phyloP scores from a whole-genome alignment of 2,113 vertebrate genomes.

The Microcebus murinus region DNA sequence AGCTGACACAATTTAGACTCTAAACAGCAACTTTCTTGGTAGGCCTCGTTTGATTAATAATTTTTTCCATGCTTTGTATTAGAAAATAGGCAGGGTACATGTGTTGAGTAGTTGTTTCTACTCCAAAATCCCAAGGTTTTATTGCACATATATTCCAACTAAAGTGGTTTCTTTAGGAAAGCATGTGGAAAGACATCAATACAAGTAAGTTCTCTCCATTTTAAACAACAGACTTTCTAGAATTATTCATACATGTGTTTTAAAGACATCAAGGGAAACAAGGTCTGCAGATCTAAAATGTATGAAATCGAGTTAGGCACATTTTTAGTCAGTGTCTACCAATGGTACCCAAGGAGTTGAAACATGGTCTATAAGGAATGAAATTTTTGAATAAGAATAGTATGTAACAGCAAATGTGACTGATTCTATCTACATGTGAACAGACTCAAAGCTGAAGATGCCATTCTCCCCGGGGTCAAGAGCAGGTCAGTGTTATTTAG shows the following conservation, averaged over 20 bases:
- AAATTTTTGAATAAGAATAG: neutral
- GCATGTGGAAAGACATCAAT: neutral
- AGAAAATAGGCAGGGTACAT: neutral
- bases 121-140: neutral
- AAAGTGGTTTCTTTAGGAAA: neutral
- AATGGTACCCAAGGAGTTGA: neutral
- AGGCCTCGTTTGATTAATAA: neutral
- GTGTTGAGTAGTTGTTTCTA: neutral
- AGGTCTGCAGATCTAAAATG: neutral
- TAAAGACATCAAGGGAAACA: slow-evolving; percentile 27
- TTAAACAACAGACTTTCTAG: slow-evolving; percentile 17
- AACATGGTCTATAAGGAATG: neutral
- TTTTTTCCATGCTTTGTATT: neutral
- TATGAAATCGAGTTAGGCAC: neutral
- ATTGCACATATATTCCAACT: neutral
- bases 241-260: slow-evolving; percentile 27
- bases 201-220: neutral
- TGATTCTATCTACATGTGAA: neutral
- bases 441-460: neutral
- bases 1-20: neutral
- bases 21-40: neutral
- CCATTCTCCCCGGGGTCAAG: neutral
- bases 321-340: neutral
- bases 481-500: slow-evolving; percentile 9
- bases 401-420: neutral